phyloP scores from a whole-genome alignment of 2,888 invertebrate species.

The Brachylomia viminalis region DNA sequence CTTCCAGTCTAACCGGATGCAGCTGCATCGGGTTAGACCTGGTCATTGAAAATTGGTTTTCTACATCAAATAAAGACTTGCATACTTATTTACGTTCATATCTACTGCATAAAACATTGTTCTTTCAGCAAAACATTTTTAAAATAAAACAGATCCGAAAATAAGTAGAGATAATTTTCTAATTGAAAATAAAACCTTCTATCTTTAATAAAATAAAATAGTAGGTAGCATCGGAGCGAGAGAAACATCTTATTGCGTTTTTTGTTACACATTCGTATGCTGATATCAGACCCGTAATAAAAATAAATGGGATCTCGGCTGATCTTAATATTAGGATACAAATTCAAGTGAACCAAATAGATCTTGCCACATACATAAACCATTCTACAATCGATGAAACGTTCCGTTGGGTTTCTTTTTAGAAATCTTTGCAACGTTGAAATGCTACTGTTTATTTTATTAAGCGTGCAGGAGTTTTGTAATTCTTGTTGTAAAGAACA shows the following conservation, averaged over 20 bases:
- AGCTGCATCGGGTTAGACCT: neutral
- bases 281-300: constrained; percentile 83
- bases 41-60: neutral
- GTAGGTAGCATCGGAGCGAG: constrained; percentile 56
- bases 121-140: no score
- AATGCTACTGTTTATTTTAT: constrained; percentile 26
- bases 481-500: neutral
- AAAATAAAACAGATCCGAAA: neutral
- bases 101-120: neutral
- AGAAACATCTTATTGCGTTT: constrained; percentile 76
- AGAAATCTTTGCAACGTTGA: constrained; percentile 24
- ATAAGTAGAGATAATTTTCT: constrained; percentile 42
- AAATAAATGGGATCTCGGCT: constrained; percentile 83
- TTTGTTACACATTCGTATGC: constrained; percentile 83
- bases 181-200: constrained; percentile 59
- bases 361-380: constrained; percentile 68
- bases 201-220: constrained; percentile 52
- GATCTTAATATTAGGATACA: constrained; percentile 85
- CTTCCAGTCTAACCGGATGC: neutral
- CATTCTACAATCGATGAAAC: constrained; percentile 50
- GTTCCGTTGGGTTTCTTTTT: constrained; percentile 28
- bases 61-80: neutral
- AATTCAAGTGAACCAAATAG: constrained; percentile 74
- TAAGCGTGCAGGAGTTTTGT: neutral
- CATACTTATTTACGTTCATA: neutral